Percentiles rank a stretch among this genome's conserved stretches.
These are phyloP conservation scores for Microplitis deprimator DNA, from an alignment of 2,888 invertebrate genomes.

Conservation along the genomic window DNA sequence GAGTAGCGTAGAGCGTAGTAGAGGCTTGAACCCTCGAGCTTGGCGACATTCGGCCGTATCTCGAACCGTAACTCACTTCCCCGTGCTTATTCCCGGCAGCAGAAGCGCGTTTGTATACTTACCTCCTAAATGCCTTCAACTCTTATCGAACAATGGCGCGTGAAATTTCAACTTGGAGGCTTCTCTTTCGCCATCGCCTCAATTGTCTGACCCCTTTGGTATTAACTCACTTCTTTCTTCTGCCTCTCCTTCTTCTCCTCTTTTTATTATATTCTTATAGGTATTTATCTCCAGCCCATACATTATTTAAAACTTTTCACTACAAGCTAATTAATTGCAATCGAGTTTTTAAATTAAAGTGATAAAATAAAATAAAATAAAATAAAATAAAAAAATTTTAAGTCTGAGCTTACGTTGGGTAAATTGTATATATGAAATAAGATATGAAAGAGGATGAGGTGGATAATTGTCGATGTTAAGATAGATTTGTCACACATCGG, in stretches of 20 bases:
- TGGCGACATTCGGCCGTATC: constrained; percentile 52
- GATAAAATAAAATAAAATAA: background rate
- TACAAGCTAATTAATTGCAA: no score
- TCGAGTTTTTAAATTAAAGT: no score
- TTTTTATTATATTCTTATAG: constrained; percentile 38
- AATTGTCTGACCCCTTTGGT: constrained; percentile 38
- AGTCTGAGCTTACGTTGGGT: no score
- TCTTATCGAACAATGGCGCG: constrained; percentile 69
- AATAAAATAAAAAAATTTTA: no score
- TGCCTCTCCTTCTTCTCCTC: constrained; percentile 8
- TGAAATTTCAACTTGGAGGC: constrained; percentile 70
- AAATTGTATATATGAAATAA: no score
- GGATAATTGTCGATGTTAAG: constrained; percentile 51
- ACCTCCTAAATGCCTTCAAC: constrained; percentile 67
- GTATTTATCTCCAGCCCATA: constrained; percentile 30
- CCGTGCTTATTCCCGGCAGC: constrained; percentile 43
- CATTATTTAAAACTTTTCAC: background rate
- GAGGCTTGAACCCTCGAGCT: constrained; percentile 42
- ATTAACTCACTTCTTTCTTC: constrained; percentile 30
- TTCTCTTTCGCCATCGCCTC: constrained; percentile 25
- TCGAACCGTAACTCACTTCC: constrained; percentile 60
- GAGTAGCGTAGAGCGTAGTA: background rate
- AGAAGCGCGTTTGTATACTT: constrained; percentile 47
- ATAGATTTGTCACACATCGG: constrained; percentile 69
- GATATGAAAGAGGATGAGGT: constrained; percentile 47